Conservation (phyloP, 2,113 vertebrate species). For the Steatornis caripensis region DNA sequence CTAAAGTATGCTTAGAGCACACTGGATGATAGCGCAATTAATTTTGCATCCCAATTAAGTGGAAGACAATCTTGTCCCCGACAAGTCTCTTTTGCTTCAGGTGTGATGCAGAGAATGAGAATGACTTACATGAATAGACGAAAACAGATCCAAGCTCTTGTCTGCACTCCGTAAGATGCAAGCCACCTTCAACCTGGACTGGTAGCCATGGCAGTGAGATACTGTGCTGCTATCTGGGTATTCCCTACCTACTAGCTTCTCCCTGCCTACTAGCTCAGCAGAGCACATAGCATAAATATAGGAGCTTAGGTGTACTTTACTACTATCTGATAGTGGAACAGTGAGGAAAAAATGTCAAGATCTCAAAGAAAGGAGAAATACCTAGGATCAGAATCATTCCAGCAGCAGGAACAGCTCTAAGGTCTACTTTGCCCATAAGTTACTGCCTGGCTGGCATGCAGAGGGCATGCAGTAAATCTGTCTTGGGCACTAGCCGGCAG, state of each 20-base stretch:
- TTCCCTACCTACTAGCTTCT: background rate
- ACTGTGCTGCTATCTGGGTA: background rate
- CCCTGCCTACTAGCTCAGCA: background rate
- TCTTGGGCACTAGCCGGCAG: background rate
- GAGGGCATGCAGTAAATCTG: background rate
- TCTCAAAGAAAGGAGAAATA: background rate
- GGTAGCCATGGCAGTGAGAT: background rate
- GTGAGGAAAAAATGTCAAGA: background rate
- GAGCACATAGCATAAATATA: background rate
- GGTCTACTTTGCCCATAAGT: background rate
- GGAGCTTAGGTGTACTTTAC: background rate
- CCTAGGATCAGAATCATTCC: background rate
- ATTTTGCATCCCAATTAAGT: background rate
- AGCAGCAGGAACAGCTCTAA: background rate
- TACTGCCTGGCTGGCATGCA: background rate
- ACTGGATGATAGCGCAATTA: background rate
- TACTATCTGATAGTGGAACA: background rate
- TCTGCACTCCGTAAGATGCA: background rate
- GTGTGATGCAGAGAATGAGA: background rate
- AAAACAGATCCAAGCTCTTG: background rate
- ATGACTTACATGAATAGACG: background rate
- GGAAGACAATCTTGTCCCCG: background rate
- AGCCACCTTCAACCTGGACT: background rate
- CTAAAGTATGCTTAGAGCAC: background rate
- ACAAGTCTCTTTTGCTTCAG: background rate